Conservation (phyloP, 2,888 invertebrate species). For the Eilema sororculum region DNA sequence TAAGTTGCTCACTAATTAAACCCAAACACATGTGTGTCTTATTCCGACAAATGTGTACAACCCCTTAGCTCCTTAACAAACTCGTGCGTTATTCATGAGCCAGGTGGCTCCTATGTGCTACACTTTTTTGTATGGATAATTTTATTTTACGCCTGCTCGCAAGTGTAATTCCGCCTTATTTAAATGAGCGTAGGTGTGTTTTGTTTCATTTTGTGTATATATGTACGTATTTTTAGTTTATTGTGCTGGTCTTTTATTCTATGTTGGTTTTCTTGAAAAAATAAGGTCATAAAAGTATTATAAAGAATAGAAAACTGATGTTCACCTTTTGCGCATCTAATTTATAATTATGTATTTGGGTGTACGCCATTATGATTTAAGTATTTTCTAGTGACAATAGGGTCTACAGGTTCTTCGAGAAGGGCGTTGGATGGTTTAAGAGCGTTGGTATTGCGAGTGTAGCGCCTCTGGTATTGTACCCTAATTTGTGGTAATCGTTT, state of each 20-base stretch:
- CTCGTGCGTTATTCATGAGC: constrained; percentile 55
- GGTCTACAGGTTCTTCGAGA: too few relatives aligned
- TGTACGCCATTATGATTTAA: too few relatives aligned
- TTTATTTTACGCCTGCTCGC: constrained; percentile 48
- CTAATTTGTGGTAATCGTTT: too few relatives aligned
- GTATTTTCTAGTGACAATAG: too few relatives aligned
- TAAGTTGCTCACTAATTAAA: constrained; percentile 10
- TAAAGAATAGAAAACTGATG: neutral
- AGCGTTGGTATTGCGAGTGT: too few relatives aligned
- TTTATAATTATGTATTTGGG: too few relatives aligned
- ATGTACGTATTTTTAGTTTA: constrained; percentile 2
- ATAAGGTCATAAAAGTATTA: neutral
- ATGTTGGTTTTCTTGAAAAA: neutral
- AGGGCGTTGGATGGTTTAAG: too few relatives aligned
- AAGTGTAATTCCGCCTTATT: constrained; percentile 44
- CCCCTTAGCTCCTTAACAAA: constrained; percentile 50
- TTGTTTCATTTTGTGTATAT: constrained; percentile 31
- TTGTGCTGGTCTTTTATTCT: neutral
- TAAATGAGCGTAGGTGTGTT: constrained; percentile 43
- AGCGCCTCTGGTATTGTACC: too few relatives aligned
- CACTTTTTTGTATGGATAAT: constrained; percentile 55
- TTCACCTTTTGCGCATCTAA: neutral
- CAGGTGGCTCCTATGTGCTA: constrained; percentile 59
- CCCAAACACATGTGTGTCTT: constrained; percentile 7
- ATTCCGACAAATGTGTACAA: constrained; percentile 29